A percentile compares a stretch with the other conserved stretches of the same genome.
Conservation (phyloP, 53 echinoderm and acorn worm genomes). For the Crossaster papposus region DNA sequence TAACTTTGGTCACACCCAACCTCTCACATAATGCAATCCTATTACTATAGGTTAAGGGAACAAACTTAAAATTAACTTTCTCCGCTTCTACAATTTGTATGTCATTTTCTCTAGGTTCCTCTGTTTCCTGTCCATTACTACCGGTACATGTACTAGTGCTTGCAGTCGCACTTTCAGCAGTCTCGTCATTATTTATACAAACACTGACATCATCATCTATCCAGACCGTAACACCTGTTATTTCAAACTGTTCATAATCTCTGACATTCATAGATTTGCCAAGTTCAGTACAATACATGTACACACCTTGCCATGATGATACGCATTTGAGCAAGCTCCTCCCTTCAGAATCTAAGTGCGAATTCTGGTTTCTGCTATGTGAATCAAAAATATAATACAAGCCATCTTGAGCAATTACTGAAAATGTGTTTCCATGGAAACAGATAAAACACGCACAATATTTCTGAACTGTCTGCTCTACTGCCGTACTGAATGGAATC, state of each 20-base stretch:
- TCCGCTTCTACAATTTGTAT: not conserved
- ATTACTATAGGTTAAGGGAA: not conserved
- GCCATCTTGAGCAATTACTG: conserved; percentile 8
- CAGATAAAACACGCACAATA: conserved; percentile 10
- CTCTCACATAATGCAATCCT: not conserved
- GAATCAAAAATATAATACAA: conserved; percentile 18
- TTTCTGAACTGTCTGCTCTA: not conserved
- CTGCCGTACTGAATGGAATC: not conserved
- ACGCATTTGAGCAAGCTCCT: not conserved
- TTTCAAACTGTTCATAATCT: not conserved
- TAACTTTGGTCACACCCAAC: not conserved
- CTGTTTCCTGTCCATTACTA: not conserved
- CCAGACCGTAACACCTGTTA: not conserved
- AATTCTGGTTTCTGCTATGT: not conserved
- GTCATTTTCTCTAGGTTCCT: not conserved
- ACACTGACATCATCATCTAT: not conserved
- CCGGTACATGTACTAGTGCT: no score
- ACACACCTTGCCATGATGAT: conserved; percentile 3
- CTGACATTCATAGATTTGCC: not conserved
- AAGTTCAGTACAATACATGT: conserved; percentile 17
- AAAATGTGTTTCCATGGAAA: conserved; percentile 31
- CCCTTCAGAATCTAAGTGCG: not conserved
- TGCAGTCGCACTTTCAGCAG: not conserved
- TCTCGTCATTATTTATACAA: not conserved
- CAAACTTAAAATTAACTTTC: not conserved